Conservation (phyloP, 2,888 invertebrate species). For the Erebia aethiops region DNA sequence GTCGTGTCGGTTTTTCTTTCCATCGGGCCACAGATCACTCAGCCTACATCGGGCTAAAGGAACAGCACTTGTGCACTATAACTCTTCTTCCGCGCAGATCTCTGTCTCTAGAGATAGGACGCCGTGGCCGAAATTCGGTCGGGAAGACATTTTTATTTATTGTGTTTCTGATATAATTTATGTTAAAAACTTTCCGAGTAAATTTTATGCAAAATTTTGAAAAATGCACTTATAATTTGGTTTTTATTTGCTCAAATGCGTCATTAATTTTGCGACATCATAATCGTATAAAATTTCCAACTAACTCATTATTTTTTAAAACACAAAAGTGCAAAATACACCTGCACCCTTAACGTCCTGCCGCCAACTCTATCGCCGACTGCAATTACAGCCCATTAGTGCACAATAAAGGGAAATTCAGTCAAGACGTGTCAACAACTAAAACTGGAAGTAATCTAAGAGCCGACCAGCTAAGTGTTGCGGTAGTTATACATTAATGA, state of each 20-base stretch:
- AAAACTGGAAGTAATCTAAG: slow-evolving; percentile 4
- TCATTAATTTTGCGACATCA: slow-evolving; percentile 19
- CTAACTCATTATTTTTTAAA: not conserved
- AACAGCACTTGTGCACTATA: too few relatives aligned
- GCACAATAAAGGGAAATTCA: slow-evolving; percentile 27
- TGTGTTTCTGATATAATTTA: too few relatives aligned
- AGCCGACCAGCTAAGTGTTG: not conserved
- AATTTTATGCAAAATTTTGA: not conserved
- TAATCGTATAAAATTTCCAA: slow-evolving; percentile 17
- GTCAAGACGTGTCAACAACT: slow-evolving; percentile 18
- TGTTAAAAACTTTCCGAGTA: not conserved
- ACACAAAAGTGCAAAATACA: slow-evolving; percentile 19
- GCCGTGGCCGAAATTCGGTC: too few relatives aligned
- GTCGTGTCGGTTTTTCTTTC: too few relatives aligned
- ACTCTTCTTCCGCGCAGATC: too few relatives aligned
- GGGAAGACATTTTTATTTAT: too few relatives aligned
- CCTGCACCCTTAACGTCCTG: slow-evolving; percentile 11
- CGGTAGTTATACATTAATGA: not conserved
- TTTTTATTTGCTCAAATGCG: slow-evolving; percentile 8
- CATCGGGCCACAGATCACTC: too few relatives aligned
- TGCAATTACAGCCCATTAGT: slow-evolving; percentile 31
- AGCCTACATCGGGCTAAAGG: too few relatives aligned
- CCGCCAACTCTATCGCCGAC: slow-evolving; percentile 16
- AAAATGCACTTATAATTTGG: not conserved
- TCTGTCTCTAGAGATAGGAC: too few relatives aligned